Base-by-base conservation (phyloP, 2,888 invertebrate species). In the Chymomyza procnemis region DNA sequence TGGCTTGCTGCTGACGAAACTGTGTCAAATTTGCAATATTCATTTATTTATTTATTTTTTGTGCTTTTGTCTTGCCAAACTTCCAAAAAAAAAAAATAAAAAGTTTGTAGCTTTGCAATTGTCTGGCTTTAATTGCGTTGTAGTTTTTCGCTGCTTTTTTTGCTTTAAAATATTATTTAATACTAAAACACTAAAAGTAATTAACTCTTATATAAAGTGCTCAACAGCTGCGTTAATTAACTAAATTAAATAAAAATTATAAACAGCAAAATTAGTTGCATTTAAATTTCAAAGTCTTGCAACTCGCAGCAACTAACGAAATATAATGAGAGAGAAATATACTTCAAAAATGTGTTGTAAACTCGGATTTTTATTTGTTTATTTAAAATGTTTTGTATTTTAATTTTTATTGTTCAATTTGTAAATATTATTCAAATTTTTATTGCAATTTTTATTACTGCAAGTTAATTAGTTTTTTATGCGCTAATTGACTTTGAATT, bases 1-100 rank as follows among this genome's bases (percentile, higher is more conserved):
- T n/a, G n/a, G n/a, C n/a, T 47, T 16, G 41, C 47, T 55, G 26
- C 59, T 68, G 75, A 72, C 72, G 61, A 84, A 81, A 81, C 84
- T 76, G 69, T 81, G 86, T 73, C 80, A 80, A 71, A 80, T 75
- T 26, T 78, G 75, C 71, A 85, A 74, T 82, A 77, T 85, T 67
- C 12, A 34, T 22, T 64, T 79, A 61, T 66, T 67, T 26, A 21
- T 41, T 41, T 41, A 9, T 12, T 41, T 12, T 12, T 41, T n/a
- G n/a, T n/a, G n/a, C n/a, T 41, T 41, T 41, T 2, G 2, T 30
- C 14, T 71, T 65, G 60, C 73, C 74, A 68, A 61, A 73, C 61
- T 56, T 41, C 34, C 18, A 48, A 74, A 61, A 74, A 74, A n/a
- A n/a, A n/a, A n/a, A n/a, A n/a, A n/a, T n/a, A n/a, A n/a, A n/a